Percentiles rank a stretch among this genome's conserved stretches.
Evolutionary conservation across 2,797 vertebrate genomes (phyloP).

Genomic region (Microhierax caerulescens): DNA sequence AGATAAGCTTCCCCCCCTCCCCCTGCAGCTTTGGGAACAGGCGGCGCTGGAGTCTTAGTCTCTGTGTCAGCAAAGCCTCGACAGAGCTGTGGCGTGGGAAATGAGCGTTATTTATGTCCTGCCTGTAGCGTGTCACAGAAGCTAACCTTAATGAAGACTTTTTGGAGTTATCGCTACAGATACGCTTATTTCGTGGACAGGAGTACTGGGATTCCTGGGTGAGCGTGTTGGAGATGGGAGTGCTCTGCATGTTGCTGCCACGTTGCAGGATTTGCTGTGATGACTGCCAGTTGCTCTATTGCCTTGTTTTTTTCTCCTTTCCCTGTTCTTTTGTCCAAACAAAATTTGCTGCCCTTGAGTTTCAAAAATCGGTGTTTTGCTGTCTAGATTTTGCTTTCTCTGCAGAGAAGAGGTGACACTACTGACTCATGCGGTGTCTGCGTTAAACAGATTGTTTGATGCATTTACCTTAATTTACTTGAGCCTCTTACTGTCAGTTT

Average conservation of each 20-base stretch:
- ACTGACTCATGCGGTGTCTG: not conserved
- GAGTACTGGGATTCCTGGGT: not conserved
- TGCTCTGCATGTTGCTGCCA: not conserved
- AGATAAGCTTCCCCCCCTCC: not conserved
- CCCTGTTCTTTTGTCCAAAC: not conserved
- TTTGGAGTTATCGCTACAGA: not conserved
- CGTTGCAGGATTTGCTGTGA: not conserved
- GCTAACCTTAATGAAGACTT: not conserved
- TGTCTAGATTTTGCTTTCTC: not conserved
- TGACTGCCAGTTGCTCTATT: not conserved
- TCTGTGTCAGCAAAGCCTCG: not conserved
- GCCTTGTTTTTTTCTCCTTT: not conserved
- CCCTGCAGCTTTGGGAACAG: accelerated
- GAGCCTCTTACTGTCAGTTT: slow-evolving; percentile 20
- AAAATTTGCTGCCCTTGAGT: not conserved
- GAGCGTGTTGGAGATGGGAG: not conserved
- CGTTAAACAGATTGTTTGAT: slow-evolving; percentile 18
- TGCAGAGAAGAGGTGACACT: not conserved
- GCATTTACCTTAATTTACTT: slow-evolving; percentile 8
- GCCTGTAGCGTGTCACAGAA: not conserved
- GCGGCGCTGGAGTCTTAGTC: not conserved
- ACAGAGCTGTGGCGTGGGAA: not conserved
- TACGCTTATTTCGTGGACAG: not conserved
- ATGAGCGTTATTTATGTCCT: not conserved
- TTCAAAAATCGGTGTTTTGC: not conserved